phyloP scores from a whole-genome alignment of 2,113 vertebrate species.

The Cochlearius cochlearius region DNA sequence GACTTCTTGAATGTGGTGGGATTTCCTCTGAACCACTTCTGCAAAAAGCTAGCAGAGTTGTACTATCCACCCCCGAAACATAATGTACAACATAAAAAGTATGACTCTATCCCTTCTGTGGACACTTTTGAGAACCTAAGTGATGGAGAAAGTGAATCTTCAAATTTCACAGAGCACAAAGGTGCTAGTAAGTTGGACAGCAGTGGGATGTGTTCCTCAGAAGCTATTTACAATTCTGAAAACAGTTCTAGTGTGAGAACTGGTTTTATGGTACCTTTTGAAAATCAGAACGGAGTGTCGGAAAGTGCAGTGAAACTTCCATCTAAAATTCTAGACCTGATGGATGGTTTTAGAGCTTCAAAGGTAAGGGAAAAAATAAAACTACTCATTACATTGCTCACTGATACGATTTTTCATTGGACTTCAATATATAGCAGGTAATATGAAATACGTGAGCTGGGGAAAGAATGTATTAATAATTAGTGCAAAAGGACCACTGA shows the following conservation, averaged over 20 bases:
- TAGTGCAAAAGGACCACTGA: background rate
- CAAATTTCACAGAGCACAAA: background rate
- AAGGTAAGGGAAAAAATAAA: constrained; percentile 77
- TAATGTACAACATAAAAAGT: background rate
- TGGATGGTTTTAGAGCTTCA: constrained; percentile 89
- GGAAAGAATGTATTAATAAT: background rate
- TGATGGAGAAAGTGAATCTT: constrained; percentile 26
- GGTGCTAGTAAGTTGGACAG: background rate
- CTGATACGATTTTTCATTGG: background rate
- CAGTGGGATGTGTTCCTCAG: background rate
- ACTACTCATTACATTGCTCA: background rate
- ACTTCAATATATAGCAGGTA: background rate
- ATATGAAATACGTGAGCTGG: background rate
- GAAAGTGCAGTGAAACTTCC: constrained; percentile 33
- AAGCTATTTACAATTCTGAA: background rate
- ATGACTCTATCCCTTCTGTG: constrained; percentile 55
- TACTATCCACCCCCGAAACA: constrained; percentile 56
- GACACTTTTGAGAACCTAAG: constrained; percentile 59
- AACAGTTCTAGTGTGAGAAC: background rate
- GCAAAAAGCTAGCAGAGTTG: constrained; percentile 81
- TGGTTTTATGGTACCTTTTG: background rate
- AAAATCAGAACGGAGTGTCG: background rate
- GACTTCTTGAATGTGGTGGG: constrained; percentile 95
- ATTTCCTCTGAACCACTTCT: constrained; percentile 95
- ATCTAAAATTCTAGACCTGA: constrained; percentile 72